phyloP scores from a whole-genome alignment of 2,888 invertebrate genomes.

The Abscondita cerata region DNA sequence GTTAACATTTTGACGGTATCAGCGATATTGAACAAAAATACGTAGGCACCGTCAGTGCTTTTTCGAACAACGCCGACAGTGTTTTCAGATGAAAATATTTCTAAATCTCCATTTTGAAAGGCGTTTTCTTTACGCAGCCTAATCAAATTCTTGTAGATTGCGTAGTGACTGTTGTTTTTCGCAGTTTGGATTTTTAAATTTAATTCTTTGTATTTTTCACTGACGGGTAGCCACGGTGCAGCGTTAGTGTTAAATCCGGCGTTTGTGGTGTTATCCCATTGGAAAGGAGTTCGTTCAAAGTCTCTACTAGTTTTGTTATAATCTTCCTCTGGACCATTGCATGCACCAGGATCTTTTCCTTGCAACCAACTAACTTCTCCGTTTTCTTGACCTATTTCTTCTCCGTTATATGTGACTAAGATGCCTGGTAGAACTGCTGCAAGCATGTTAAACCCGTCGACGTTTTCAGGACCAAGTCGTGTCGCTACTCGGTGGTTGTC shows the following conservation, averaged over 20 bases:
- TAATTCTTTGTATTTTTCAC: slow-evolving; percentile 64
- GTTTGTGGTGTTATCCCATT: slow-evolving; percentile 70
- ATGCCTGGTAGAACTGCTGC: slow-evolving; percentile 83
- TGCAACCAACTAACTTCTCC: slow-evolving; percentile 61
- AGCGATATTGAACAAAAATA: not conserved
- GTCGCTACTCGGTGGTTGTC: slow-evolving; percentile 74
- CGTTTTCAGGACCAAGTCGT: slow-evolving; percentile 70
- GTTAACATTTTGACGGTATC: not conserved
- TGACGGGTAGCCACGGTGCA: slow-evolving; percentile 75
- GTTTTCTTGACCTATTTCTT: slow-evolving; percentile 79
- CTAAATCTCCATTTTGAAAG: not conserved
- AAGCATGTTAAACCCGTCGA: slow-evolving; percentile 85
- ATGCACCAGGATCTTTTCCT: slow-evolving; percentile 65
- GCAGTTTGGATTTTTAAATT: slow-evolving; percentile 65
- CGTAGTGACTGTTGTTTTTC: slow-evolving; percentile 63
- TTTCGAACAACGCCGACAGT: not conserved
- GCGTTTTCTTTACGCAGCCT: not conserved
- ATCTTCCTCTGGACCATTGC: slow-evolving; percentile 64
- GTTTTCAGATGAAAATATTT: not conserved
- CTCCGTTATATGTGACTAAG: slow-evolving; percentile 86
- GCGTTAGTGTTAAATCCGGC: slow-evolving; percentile 62
- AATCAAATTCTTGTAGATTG: slow-evolving; percentile 65
- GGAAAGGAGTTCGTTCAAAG: slow-evolving; percentile 81
- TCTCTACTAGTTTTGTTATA: slow-evolving; percentile 70
- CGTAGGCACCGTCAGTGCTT: not conserved